Evolutionary conservation across 2,113 vertebrate species (phyloP).

Genomic region (Ammodytes marinus): DNA sequence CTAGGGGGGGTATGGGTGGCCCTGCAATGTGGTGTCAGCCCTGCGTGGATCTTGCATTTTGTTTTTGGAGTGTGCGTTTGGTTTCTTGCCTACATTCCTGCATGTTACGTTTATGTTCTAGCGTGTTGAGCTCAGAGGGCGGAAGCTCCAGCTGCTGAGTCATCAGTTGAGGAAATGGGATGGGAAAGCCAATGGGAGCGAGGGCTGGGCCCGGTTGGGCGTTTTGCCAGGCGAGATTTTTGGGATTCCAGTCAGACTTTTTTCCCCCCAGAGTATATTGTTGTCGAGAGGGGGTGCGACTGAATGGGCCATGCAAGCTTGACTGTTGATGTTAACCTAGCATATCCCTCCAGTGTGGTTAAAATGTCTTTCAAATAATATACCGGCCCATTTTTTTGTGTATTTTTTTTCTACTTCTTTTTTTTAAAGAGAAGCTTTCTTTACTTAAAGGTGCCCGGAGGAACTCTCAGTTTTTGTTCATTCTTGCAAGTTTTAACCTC

Average conservation of each 20-base stretch:
- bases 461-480: too few species aligned
- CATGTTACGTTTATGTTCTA: slow-evolving; percentile 15
- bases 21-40: neutral
- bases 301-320: slow-evolving; percentile 15
- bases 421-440: too few species aligned
- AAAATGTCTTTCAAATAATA: neutral
- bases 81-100: slow-evolving; percentile 32
- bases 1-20: neutral
- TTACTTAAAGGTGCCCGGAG: too few species aligned
- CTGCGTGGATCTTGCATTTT: slow-evolving; percentile 4
- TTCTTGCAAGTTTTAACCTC: too few species aligned
- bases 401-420: neutral
- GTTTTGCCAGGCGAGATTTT: slow-evolving; percentile 54
- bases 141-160: slow-evolving; percentile 65
- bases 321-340: neutral
- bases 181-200: slow-evolving; percentile 37
- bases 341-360: too few species aligned
- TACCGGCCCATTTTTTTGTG: neutral
- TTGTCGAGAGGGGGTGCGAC: slow-evolving; percentile 53
- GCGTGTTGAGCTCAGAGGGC: slow-evolving; percentile 12
- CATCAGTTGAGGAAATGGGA: slow-evolving; percentile 61
- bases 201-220: slow-evolving; percentile 30
- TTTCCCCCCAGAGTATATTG: slow-evolving; percentile 49
- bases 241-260: slow-evolving; percentile 67
- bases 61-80: neutral